Base-by-base conservation (phyloP, 1,140 invertebrate genomes). In the Solenopsis fugax region DNA sequence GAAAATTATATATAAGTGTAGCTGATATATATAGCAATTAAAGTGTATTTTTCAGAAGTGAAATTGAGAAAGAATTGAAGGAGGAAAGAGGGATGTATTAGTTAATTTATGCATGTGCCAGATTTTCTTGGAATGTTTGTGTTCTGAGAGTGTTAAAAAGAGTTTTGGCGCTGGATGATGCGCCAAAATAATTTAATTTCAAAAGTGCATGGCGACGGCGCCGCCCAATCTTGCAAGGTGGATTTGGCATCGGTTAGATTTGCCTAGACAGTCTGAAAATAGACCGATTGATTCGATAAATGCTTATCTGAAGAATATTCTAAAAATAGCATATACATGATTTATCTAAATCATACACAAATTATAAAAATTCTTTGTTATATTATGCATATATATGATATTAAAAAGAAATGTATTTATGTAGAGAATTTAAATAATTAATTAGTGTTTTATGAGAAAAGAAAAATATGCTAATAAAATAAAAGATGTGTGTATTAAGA, bases 161-260 rank as follows among this genome's bases (percentile, higher is more conserved):
- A 62, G 7, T 80, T 24, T 73, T 65, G 69, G 69, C 65, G 16
- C 29, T 60, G 29, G 7, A 9, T 50, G 29, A 69, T 69, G 34
- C 48, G 85, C 52, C 10, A 86, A 86, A 54, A 86, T 86, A 80
- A 86, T 80, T 80, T 80, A 80, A 80, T 80, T 82, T 86, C 13
- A 90, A 84, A 76, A 78, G 54, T 87, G 54, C 48, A 76, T 60
- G 78, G 56, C 69, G 58, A 71, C 67, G 73, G 89, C 80, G 88
- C 88, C 52, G 45, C 58, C 52, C 12, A n/a, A 81, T 87, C 69
- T 80, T 56, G 41, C 62, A 76, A 71, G 34, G 60, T 76, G 78
- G 58, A 89, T 69, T 87, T 89, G 88, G 89, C 89, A 90, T 77
- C 78, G n/a, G 56, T 87, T 73, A 54, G 76, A 62, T 89, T 56